Evolutionary conservation across 2,113 vertebrate species (phyloP).

Genomic region (Pagrus major): DNA sequence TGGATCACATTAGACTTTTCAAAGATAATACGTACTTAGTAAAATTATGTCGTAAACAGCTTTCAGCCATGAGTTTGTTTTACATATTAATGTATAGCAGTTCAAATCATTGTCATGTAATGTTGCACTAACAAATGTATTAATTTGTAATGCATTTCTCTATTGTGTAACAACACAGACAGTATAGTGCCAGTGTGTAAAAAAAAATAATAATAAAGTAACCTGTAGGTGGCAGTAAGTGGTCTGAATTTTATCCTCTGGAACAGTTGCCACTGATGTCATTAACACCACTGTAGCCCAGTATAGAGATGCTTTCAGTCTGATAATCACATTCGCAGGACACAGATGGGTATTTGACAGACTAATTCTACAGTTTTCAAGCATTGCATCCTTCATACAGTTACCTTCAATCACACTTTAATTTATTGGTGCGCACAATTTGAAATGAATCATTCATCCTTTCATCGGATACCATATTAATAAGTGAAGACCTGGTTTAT

Average conservation of each 20-base stretch:
- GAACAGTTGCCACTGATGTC: neutral
- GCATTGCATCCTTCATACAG: slow-evolving; percentile 44
- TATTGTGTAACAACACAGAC: slow-evolving; percentile 5
- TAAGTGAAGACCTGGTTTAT: neutral
- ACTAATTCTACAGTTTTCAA: slow-evolving; percentile 26
- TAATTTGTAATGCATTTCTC: slow-evolving; percentile 10
- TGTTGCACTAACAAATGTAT: slow-evolving; percentile 12
- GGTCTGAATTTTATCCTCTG: neutral
- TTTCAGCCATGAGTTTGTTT: neutral
- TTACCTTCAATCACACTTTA: neutral
- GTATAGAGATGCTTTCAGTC: neutral
- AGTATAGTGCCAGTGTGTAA: neutral
- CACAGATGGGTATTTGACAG: neutral
- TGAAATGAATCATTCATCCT: slow-evolving; percentile 6
- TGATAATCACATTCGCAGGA: neutral
- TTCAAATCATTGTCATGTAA: neutral
- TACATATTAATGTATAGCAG: neutral
- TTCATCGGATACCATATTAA: neutral
- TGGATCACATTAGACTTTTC: neutral
- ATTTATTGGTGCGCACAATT: neutral
- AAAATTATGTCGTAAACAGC: neutral
- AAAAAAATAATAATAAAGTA: no score
- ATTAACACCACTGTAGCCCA: neutral
- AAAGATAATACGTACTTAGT: neutral
- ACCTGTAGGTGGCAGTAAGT: slow-evolving; percentile 59